phyloP scores from a whole-genome alignment of 2,888 invertebrate species.

The Hydriomena furcata region DNA sequence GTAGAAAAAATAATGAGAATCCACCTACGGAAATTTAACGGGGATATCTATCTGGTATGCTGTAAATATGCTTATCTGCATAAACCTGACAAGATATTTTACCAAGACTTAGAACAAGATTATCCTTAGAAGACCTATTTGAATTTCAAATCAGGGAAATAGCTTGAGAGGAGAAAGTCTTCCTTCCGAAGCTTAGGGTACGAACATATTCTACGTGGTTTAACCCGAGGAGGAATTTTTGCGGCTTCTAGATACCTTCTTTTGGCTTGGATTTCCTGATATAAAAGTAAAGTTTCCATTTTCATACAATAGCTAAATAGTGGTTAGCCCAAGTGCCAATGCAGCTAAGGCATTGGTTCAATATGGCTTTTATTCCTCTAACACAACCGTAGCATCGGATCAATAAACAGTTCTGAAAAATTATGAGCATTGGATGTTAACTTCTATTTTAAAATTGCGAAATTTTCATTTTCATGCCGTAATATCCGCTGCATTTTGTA shows the following conservation, averaged over 20 bases:
- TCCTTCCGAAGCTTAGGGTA: constrained; percentile 21
- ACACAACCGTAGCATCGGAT: constrained; percentile 15
- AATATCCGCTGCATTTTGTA: constrained; percentile 15
- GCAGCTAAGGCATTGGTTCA: constrained; percentile 22
- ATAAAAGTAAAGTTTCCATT: constrained; percentile 19
- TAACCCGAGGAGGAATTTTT: constrained; percentile 14
- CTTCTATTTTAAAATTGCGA: constrained; percentile 17
- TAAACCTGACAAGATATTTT: constrained; percentile 9
- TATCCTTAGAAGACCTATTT: constrained; percentile 20
- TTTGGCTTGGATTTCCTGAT: constrained; percentile 12
- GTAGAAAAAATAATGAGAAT: not conserved
- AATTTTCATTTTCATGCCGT: constrained; percentile 18
- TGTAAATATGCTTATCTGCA: constrained; percentile 13
- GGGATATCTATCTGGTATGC: not conserved
- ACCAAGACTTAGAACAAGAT: constrained; percentile 20
- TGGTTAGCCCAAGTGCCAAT: constrained; percentile 15
- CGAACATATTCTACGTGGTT: constrained; percentile 23
- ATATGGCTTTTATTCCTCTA: constrained; percentile 24
- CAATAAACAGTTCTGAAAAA: constrained; percentile 15
- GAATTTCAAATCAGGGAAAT: constrained; percentile 25
- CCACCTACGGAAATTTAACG: not conserved
- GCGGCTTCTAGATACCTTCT: constrained; percentile 11
- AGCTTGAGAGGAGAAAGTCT: constrained; percentile 19
- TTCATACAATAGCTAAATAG: constrained; percentile 18
- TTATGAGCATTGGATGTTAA: constrained; percentile 7